A percentile compares a stretch with the other conserved stretches of the same genome.
phyloP scores from a whole-genome alignment of 2,113 vertebrate genomes.

The Platycercus adscitus region DNA sequence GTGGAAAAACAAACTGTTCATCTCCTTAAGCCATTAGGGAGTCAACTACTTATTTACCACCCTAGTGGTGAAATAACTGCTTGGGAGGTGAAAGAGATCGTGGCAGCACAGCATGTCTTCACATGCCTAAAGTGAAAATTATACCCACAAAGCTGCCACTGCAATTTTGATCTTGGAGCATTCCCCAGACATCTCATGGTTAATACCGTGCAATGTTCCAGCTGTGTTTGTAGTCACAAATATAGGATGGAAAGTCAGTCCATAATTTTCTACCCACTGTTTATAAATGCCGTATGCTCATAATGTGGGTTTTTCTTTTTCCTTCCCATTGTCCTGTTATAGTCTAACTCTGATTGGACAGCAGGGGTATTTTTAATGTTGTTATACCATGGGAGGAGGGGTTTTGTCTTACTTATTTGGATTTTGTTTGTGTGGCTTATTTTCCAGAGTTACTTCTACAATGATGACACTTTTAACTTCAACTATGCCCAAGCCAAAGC shows the following conservation, averaged over 20 bases:
- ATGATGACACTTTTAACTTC: slow-evolving; percentile 96
- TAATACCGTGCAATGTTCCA: slow-evolving; percentile 46
- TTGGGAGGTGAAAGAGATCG: neutral
- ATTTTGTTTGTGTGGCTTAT: slow-evolving; percentile 5
- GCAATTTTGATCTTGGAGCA: slow-evolving; percentile 27
- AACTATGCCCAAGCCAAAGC: slow-evolving; percentile 98
- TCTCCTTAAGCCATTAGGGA: neutral
- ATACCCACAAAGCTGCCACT: slow-evolving; percentile 23
- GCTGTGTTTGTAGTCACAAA: neutral
- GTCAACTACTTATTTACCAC: neutral
- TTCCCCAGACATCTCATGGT: slow-evolving; percentile 10
- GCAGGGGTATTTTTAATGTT: neutral
- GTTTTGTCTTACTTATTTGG: neutral
- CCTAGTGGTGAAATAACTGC: neutral
- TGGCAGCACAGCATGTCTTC: slow-evolving; percentile 16
- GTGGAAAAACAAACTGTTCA: neutral
- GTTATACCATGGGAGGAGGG: neutral
- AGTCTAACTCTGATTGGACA: neutral
- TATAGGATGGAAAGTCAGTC: slow-evolving; percentile 32
- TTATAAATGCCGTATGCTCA: slow-evolving; percentile 7
- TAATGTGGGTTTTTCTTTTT: slow-evolving; percentile 10
- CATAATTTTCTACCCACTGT: slow-evolving; percentile 51
- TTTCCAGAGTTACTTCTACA: slow-evolving; percentile 95
- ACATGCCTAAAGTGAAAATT: slow-evolving; percentile 34
- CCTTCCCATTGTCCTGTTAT: neutral